Conservation (phyloP, 1,140 invertebrate genomes). For the Cherax destructor region DNA sequence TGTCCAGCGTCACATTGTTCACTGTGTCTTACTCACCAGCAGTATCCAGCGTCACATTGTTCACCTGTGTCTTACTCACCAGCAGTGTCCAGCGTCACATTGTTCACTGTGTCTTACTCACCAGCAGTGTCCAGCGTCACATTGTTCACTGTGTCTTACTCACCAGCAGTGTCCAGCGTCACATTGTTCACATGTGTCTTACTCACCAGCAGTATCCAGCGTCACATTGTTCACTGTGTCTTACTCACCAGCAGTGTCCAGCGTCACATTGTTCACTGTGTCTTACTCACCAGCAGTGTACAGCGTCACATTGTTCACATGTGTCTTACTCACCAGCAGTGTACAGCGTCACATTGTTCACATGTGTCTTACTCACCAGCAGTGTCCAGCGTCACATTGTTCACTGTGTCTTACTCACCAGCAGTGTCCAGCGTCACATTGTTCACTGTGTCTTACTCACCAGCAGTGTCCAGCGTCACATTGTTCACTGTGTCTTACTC, state of each 20-base stretch:
- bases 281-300: neutral
- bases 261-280: constrained; percentile 60
- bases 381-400: constrained; percentile 52
- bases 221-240: constrained; percentile 60
- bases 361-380: constrained; percentile 22
- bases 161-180: constrained; percentile 8
- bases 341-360: constrained; percentile 59
- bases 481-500: constrained; percentile 49
- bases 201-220: neutral
- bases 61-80: constrained; percentile 37
- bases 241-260: neutral
- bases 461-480: constrained; percentile 25
- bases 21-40: constrained; percentile 24
- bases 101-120: constrained; percentile 49
- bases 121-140: constrained; percentile 12
- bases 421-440: constrained; percentile 39
- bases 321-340: neutral
- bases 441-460: constrained; percentile 43
- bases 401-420: constrained; percentile 33
- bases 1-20: constrained; percentile 57
- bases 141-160: constrained; percentile 52
- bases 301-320: constrained; percentile 58
- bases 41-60: constrained; percentile 52
- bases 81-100: constrained; percentile 27
- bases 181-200: constrained; percentile 55